Percentiles rank a stretch among this genome's conserved stretches.
Conservation (phyloP, 2,797 vertebrate species). For the Neostethus bicornis region DNA sequence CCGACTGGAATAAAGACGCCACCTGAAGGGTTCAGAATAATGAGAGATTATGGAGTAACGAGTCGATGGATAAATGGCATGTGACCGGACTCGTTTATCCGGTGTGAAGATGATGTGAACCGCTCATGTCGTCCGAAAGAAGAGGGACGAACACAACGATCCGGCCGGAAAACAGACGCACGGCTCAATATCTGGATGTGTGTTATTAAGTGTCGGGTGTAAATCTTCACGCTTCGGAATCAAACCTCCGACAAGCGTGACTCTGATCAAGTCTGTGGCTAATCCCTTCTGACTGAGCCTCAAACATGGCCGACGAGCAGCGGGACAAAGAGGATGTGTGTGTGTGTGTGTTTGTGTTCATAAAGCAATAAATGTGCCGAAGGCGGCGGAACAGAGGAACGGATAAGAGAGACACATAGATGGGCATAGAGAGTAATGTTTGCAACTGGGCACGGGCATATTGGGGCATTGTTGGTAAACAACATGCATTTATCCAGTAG, state of each 20-base stretch:
- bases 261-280: constrained; percentile 75
- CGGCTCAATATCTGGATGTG: constrained; percentile 44
- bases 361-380: constrained; percentile 40
- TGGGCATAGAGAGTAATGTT: constrained; percentile 48
- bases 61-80: constrained; percentile 30
- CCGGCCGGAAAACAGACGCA: constrained; percentile 55
- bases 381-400: constrained; percentile 43
- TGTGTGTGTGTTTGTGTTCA: constrained; percentile 45
- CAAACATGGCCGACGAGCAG: constrained; percentile 54
- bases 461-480: too few relatives aligned
- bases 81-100: constrained; percentile 18
- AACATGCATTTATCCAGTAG: too few relatives aligned
- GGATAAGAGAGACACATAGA: constrained; percentile 56
- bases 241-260: constrained; percentile 61
- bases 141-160: constrained; percentile 24
- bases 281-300: constrained; percentile 71
- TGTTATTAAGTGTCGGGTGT: constrained; percentile 68
- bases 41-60: constrained; percentile 32
- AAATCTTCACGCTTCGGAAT: constrained; percentile 65
- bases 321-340: constrained; percentile 27
- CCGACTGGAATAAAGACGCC: constrained; percentile 30
- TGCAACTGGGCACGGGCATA: too few relatives aligned
- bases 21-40: constrained; percentile 29
- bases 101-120: constrained; percentile 17
- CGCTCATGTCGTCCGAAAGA: constrained; percentile 16